Base-by-base conservation (phyloP, 1,140 invertebrate genomes). In the Sipha flava region DNA sequence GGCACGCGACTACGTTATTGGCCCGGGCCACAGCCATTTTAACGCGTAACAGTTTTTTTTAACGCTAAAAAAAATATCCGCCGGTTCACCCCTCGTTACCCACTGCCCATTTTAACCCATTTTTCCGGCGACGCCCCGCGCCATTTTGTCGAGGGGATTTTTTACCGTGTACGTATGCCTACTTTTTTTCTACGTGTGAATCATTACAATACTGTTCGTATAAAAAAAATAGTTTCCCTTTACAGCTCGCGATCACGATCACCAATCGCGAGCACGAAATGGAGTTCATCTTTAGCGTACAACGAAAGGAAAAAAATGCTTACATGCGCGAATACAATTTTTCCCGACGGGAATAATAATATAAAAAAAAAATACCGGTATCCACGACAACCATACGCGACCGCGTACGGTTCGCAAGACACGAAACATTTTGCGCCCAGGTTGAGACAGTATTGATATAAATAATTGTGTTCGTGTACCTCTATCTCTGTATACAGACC, bases 101-200 rank as follows among this genome's bases (percentile, higher is more conserved):
- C 16, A 18, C 34, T 21, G 7, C 54, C 18, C n/a, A n/a, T 4
- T 12, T 77, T 77, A 77, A 77, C 73, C 73, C 73, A 77, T 77
- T 77, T 77, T 26, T 12, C 66, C 1, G 2, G n/a, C 43, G 26
- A 14, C 1, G n/a, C n/a, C 2, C 47, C 0, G 70, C 31, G 73
- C 73, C 73, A 77, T 77, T 77, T 77, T 77, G 73, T 12, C 49
- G 70, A 75, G 49, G 49, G 49, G 47, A 70, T 77, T 77, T 77
- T 73, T 70, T 70, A 47, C 40, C 37, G 6, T 34, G 3, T 37
- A 45, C 2, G 40, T 68, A 26, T 29, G 23, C 7, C 18, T 21
- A 21, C 2, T 40, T 57, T 59, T 77, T 77, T 40, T 77, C 43
- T 77, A 75, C 31, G 26, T 5, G 18, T 34, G 5, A 4, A n/a